Base-by-base conservation (phyloP, 2,113 vertebrate species). In the Eonycteris spelaea region DNA sequence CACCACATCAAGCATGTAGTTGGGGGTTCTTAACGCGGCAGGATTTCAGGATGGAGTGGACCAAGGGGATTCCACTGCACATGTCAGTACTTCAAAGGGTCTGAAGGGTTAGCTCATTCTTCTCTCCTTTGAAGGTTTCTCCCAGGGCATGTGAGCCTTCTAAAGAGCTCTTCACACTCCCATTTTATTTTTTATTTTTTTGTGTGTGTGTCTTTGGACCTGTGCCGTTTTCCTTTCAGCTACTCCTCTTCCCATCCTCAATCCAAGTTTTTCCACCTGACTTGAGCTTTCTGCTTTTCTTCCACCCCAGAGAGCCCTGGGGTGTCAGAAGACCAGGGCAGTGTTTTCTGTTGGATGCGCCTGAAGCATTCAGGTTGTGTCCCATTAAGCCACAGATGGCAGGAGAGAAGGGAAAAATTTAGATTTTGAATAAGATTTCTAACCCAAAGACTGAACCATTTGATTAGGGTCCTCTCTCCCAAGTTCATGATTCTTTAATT, bases 41-140 rank as follows among this genome's bases (percentile, higher is more conserved):
- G 86, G 57, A 45, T 77, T 93, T 77, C 61, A 51, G 38, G 61
- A 35, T 33, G 14, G 40, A 94, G 83, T 57, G 13, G 86, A 92
- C 77, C n/a, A 24, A 75, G 91, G 75, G 75, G 82, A 82, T 91
- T 90, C 83, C 30, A 82, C 68, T 3, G 3, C 55, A 67, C 33
- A 1, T 55, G 38, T 70, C 88, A 93, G 79, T 40, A 78, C 63
- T 96, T 96, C 73, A 91, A 91, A 93, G 63, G 28, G 70, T 22
- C 93, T 94, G 67, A 86, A 86, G 63, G 74, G n/a, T 82, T 84
- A 33, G 30, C 91, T 96, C 65, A 71, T 92, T 86, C 80, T 92
- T 82, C 57, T 86, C 21, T 45, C 65, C 89, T 97, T 96, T 97
- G 97, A 95, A 95, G 89, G 43, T 91, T 93, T 96, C 74, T 96